Base-by-base conservation (phyloP, 2,888 invertebrate species). In the Platycnemis pennipes region DNA sequence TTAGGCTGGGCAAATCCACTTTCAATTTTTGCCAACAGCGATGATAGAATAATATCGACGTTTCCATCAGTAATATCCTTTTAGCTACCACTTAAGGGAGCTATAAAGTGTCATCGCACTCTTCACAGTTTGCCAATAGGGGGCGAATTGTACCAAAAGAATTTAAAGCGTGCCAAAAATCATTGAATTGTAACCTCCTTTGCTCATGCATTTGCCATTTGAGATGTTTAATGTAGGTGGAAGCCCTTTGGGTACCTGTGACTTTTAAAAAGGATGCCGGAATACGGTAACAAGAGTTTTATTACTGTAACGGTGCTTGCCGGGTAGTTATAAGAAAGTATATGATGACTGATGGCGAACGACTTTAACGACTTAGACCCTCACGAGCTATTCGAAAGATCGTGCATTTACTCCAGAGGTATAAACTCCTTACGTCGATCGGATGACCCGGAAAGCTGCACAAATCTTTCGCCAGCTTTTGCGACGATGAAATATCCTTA, bases 311-410 rank as follows among this genome's bases (percentile, higher is more conserved):
- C 77, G 77, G 77, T 37, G 77, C 37, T 77, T 16, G 37, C 77
- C 37, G 77, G 11, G 37, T 77, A 37, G 77, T 16, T 37, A 37
- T 77, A 77, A 77, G 31, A 77, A 77, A 77, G 13, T 37, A 37
- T 77, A 11, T 37, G 37, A 77, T 63, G 26, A 63, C 63, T 63
- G n/a, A 63, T 26, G 63, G 63, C 77, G 77, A 37, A 2, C 13
- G 77, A 77, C 77, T 77, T 77, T 37, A 37, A 77, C 77, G 77
- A 37, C 26, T 77, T 77, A 31, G n/a, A 77, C 77, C 77, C 31
- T 77, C 77, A 37, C 77, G 37, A 77, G 37, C 37, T 31, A n/a
- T 63, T 77, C 77, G 11, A 77, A 0, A 11, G 77, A 77, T 77
- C 77, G 77, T 77, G 37, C 77, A 77, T 37, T 77, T 16, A 77